These are phyloP conservation scores for Centropyge bicolor DNA, from an alignment of 2,797 vertebrate genomes.

Conservation along the genomic window DNA sequence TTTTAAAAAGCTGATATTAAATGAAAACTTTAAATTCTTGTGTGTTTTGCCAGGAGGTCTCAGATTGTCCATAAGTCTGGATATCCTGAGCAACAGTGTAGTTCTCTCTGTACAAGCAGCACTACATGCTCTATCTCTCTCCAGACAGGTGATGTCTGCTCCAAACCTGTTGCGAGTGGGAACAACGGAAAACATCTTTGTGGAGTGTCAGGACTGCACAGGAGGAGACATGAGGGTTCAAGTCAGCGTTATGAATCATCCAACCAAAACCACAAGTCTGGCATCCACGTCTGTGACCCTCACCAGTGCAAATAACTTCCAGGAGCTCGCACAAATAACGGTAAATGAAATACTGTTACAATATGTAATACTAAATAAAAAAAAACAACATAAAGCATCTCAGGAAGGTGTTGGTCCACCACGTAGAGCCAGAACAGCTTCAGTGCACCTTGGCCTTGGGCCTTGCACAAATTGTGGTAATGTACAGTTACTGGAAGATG, in stretches of 20 bases:
- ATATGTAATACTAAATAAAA: too few species aligned
- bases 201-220: background rate
- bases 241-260: background rate
- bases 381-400: too few species aligned
- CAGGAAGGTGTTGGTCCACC: too few species aligned
- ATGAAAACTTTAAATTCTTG: too few species aligned
- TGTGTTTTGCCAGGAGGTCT: too few species aligned
- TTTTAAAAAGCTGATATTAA: too few species aligned
- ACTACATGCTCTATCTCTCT: background rate
- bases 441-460: too few species aligned
- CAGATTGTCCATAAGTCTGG: too few species aligned
- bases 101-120: background rate
- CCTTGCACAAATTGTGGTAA: too few species aligned
- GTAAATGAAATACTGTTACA: background rate
- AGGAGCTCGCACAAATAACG: background rate
- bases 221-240: background rate
- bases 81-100: too few species aligned
- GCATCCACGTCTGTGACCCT: background rate
- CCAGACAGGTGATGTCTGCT: background rate
- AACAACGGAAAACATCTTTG: background rate
- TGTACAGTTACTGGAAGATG: too few species aligned
- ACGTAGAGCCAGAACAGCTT: too few species aligned
- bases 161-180: background rate
- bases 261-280: background rate
- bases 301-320: background rate